Evolutionary conservation across 1,140 invertebrate species (phyloP).

Genomic region (Atta colombica): DNA sequence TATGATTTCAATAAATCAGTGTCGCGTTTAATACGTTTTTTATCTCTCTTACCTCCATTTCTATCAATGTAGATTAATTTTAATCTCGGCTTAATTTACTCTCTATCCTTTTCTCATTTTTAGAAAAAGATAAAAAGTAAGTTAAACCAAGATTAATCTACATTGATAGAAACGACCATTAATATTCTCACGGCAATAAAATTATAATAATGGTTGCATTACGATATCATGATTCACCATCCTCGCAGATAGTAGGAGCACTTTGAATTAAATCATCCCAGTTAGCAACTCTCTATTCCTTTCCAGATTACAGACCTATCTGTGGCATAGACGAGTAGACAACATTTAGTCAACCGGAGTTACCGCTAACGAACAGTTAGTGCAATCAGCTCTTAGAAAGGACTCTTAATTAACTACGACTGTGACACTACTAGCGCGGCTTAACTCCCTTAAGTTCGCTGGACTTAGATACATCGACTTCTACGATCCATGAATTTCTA

Average conservation of each 20-base stretch:
- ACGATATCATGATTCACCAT: background rate
- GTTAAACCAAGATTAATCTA: too few species aligned
- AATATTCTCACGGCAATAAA: background rate
- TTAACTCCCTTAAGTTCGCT: constrained; percentile 45
- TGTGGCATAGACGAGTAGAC: constrained; percentile 52
- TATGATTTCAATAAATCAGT: background rate
- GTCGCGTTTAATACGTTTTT: background rate
- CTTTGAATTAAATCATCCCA: constrained; percentile 22
- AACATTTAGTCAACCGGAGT: constrained; percentile 57
- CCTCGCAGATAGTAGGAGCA: background rate
- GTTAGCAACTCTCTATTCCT: constrained; percentile 40
- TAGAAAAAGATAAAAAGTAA: too few species aligned
- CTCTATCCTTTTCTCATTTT: too few species aligned
- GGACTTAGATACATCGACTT: constrained; percentile 16
- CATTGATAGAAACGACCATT: too few species aligned
- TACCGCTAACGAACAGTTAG: constrained; percentile 55
- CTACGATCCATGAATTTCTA: constrained; percentile 25
- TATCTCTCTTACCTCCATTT: too few species aligned
- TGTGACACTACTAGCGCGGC: constrained; percentile 41
- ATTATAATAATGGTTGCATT: constrained; percentile 4
- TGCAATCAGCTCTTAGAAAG: constrained; percentile 50
- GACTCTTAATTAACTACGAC: constrained; percentile 53
- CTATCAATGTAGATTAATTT: too few species aligned
- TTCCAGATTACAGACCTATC: constrained; percentile 53
- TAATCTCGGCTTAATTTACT: too few species aligned